A percentile compares a stretch with the other conserved stretches of the same genome.
Conservation (phyloP, 2,888 invertebrate species). For the Helobdella robusta region DNA sequence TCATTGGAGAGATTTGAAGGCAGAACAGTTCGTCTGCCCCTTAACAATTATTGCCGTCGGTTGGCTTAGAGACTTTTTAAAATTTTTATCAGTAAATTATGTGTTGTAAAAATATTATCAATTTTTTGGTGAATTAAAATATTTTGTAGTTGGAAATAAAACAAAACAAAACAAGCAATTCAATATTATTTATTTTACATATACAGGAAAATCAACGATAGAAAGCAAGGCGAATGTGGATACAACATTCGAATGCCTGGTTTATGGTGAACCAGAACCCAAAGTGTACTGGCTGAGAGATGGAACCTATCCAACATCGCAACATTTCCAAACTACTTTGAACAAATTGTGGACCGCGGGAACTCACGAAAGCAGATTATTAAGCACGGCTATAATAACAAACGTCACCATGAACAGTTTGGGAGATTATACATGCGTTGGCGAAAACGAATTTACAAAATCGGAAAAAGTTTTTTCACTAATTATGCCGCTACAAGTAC, state of each 20-base stretch:
- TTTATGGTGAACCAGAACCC: conserved; percentile 33
- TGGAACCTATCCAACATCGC: neutral
- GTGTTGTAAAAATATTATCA: too few relatives aligned
- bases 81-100: too few relatives aligned
- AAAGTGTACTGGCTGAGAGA: conserved; percentile 29
- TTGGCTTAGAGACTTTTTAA: too few relatives aligned
- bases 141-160: too few relatives aligned
- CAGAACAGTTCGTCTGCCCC: conserved; percentile 33
- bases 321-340: neutral
- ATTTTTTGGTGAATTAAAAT: too few relatives aligned
- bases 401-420: neutral
- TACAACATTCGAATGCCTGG: conserved; percentile 32
- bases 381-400: neutral
- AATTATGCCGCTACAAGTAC: too few relatives aligned
- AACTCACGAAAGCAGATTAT: conserved; percentile 1
- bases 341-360: conserved; percentile 14
- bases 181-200: conserved; percentile 20
- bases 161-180: too few relatives aligned
- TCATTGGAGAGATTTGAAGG: conserved; percentile 29
- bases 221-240: conserved; percentile 28
- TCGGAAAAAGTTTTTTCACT: too few relatives aligned
- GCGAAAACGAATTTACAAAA: neutral
- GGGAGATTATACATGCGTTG: neutral
- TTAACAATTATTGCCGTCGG: conserved; percentile 28
- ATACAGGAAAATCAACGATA: conserved; percentile 23